phyloP scores from a whole-genome alignment of 2,113 vertebrate genomes.

The Otocyon megalotis region DNA sequence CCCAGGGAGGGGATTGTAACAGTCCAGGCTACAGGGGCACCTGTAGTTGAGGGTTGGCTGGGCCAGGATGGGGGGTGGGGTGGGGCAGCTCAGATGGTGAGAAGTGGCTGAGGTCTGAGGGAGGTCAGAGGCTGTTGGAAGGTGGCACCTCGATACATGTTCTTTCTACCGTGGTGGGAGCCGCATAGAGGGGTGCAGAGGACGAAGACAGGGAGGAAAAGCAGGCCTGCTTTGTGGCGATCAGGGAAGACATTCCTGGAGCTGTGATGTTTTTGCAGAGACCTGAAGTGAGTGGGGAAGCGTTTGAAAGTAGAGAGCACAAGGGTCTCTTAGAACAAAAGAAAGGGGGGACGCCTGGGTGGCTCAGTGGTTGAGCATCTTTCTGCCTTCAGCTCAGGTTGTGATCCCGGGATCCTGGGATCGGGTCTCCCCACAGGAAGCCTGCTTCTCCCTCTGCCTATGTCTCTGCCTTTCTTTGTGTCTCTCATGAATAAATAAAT shows the following conservation, averaged over 20 bases:
- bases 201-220: not conserved
- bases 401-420: too few species aligned
- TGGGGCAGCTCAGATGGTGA: not conserved
- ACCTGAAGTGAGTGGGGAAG: not conserved
- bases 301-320: not conserved
- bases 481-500: too few species aligned
- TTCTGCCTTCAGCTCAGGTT: too few species aligned
- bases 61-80: too few species aligned
- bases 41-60: not conserved
- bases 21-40: not conserved
- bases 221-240: not conserved
- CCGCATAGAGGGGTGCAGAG: not conserved
- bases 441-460: too few species aligned
- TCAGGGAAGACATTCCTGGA: not conserved
- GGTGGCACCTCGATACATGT: accelerated
- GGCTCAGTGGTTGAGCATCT: too few species aligned
- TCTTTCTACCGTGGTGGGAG: not conserved
- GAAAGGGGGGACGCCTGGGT: too few species aligned
- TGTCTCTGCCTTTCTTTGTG: too few species aligned
- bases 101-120: not conserved
- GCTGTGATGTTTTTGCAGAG: not conserved
- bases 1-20: not conserved
- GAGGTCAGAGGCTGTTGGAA: not conserved
- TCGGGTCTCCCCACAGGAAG: too few species aligned
- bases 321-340: not conserved